These are phyloP conservation scores for Papilio polytes DNA, from an alignment of 1,140 invertebrate species.

Conservation along the genomic window DNA sequence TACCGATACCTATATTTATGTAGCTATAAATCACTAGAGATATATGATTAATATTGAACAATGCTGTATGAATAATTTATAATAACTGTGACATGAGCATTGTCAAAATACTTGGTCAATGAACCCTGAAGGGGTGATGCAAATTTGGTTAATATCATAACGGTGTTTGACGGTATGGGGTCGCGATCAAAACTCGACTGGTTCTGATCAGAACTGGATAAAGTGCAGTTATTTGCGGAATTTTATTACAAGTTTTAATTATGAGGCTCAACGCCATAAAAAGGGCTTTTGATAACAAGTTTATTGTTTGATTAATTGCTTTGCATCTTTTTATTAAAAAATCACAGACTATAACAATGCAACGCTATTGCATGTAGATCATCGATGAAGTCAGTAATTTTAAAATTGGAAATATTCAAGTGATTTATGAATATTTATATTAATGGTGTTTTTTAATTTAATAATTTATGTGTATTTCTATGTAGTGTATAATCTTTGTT, in stretches of 20 bases:
- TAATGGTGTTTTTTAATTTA: too few species aligned
- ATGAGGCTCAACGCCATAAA: not conserved
- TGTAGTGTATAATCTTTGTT: too few species aligned
- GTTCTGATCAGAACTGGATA: not conserved
- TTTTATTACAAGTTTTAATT: not conserved
- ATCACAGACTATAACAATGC: not conserved
- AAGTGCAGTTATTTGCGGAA: not conserved
- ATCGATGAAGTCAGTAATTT: too few species aligned
- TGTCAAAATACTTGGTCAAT: slow-evolving; percentile 12
- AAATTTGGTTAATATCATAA: not conserved
- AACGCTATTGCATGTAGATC: not conserved
- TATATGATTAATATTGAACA: slow-evolving; percentile 33
- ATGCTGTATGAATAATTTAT: slow-evolving; percentile 28
- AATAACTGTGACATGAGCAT: slow-evolving; percentile 6
- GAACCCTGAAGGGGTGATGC: not conserved
- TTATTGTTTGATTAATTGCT: not conserved
- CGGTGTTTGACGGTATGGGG: slow-evolving; percentile 14
- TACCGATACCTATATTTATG: not conserved
- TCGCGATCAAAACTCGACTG: not conserved
- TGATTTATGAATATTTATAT: too few species aligned
- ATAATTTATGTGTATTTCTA: too few species aligned
- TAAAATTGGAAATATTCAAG: too few species aligned
- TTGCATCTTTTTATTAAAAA: not conserved
- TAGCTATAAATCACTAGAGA: slow-evolving; percentile 2
- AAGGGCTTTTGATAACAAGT: not conserved